Percentiles rank a stretch among this genome's conserved stretches.
Conservation (phyloP, 1,140 invertebrate genomes). For the Drosophila bocki region DNA sequence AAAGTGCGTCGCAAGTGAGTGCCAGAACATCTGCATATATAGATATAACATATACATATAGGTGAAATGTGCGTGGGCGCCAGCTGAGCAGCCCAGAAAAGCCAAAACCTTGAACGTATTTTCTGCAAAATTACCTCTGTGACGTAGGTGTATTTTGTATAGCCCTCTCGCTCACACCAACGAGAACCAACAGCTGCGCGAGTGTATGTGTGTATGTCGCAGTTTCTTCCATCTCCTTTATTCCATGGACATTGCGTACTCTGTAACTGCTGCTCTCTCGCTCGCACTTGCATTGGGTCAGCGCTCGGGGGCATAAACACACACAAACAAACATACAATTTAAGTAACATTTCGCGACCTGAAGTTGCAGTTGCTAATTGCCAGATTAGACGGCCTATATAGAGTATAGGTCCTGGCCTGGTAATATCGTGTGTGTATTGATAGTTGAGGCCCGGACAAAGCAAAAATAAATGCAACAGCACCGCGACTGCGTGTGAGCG, state of each 20-base stretch:
- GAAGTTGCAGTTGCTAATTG: not conserved
- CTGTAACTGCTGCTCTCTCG: not conserved
- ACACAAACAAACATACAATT: not conserved
- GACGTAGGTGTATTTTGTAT: slow-evolving; percentile 16
- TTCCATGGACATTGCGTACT: not conserved
- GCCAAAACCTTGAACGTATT: slow-evolving; percentile 9
- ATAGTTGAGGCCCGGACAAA: slow-evolving; percentile 31
- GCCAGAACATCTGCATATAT: not conserved
- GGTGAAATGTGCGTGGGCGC: not conserved
- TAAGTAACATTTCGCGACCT: not conserved
- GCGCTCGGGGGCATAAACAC: not conserved
- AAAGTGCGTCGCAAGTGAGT: slow-evolving; percentile 1
- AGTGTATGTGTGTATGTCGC: not conserved
- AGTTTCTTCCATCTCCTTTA: slow-evolving; percentile 8
- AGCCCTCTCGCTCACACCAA: not conserved
- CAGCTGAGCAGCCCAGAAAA: not conserved
- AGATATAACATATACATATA: too few species aligned
- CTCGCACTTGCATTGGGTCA: slow-evolving; percentile 7
- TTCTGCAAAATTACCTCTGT: slow-evolving; percentile 7
- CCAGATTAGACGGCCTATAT: not conserved
- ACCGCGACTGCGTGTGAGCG: not conserved
- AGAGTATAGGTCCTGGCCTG: slow-evolving; percentile 3
- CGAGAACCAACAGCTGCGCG: not conserved
- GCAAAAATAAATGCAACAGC: slow-evolving; percentile 21
- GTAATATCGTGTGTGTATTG: slow-evolving; percentile 3